phyloP scores from a whole-genome alignment of 2,888 invertebrate genomes.

The Folsomia manolachei region DNA sequence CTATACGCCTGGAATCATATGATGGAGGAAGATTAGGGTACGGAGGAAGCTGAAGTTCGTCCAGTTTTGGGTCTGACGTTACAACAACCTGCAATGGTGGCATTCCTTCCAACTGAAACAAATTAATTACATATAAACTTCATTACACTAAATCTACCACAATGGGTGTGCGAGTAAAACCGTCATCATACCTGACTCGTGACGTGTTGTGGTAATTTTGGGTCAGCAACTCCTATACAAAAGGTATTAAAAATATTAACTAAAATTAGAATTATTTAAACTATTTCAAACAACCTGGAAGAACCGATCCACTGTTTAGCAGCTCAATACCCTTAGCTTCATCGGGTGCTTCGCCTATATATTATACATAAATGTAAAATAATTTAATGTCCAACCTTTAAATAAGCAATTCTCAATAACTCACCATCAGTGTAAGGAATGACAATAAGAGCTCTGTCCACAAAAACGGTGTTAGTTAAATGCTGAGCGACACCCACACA shows the following conservation, averaged over 20 bases:
- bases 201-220: constrained; percentile 85
- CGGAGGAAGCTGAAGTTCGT: constrained; percentile 74
- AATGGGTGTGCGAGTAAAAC: neutral
- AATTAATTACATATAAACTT: neutral
- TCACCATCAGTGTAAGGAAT: constrained; percentile 74
- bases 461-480: constrained; percentile 97
- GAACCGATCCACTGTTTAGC: constrained; percentile 82
- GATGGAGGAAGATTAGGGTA: constrained; percentile 89
- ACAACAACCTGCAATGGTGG: constrained; percentile 80
- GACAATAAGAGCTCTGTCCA: constrained; percentile 93
- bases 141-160: neutral
- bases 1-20: constrained; percentile 82
- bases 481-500: constrained; percentile 95
- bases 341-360: constrained; percentile 62
- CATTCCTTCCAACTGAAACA: constrained; percentile 66
- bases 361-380: neutral
- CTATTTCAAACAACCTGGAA: no score
- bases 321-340: constrained; percentile 90
- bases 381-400: neutral
- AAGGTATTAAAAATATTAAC: no score
- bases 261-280: no score
- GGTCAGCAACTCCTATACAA: constrained; percentile 66
- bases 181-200: constrained; percentile 64
- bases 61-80: constrained; percentile 85
- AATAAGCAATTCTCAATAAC: no score